These are phyloP conservation scores for Scolopax mira DNA, from an alignment of 2,113 vertebrate species.

Conservation along the genomic window DNA sequence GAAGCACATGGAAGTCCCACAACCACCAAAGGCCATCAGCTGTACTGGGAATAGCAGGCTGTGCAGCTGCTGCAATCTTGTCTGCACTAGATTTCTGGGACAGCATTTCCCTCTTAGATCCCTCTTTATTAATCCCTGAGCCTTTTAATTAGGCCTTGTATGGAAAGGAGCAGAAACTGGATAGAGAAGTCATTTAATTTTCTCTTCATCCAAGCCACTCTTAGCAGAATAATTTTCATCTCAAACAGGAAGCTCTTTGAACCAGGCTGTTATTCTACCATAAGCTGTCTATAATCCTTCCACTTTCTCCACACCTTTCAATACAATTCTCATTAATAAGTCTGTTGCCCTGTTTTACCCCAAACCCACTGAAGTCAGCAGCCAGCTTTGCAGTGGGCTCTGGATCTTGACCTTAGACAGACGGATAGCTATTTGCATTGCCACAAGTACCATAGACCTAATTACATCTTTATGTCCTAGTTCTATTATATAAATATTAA, in stretches of 20 bases:
- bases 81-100: background rate
- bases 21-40: background rate
- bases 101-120: background rate
- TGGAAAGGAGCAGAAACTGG: constrained; percentile 5
- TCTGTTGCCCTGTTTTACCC: background rate
- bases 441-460: background rate
- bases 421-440: background rate
- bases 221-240: constrained; percentile 2
- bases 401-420: background rate
- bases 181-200: constrained; percentile 6
- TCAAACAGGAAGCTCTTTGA: constrained; percentile 15
- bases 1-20: background rate
- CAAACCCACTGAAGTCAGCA: background rate
- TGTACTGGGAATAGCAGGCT: background rate
- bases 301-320: background rate
- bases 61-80: background rate
- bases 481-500: background rate
- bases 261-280: background rate
- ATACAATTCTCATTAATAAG: background rate
- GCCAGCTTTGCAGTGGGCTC: background rate
- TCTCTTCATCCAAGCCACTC: background rate
- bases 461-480: background rate
- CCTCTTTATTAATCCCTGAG: background rate
- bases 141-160: constrained; percentile 1
- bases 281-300: background rate